Conservation (phyloP, 2,888 invertebrate species). For the Argyra leucocephala region DNA sequence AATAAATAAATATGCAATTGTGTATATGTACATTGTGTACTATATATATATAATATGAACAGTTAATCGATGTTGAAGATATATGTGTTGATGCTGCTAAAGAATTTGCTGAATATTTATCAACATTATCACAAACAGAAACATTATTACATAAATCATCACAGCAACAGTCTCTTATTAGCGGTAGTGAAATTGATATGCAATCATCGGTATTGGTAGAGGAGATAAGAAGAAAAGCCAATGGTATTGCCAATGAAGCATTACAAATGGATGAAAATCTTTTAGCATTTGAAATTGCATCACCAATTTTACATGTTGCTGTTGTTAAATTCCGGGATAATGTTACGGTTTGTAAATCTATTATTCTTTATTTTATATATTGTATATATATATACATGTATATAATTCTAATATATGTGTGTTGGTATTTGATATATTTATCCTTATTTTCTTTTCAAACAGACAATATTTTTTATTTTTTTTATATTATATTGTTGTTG, state of each 20-base stretch:
- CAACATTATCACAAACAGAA: conserved; percentile 16
- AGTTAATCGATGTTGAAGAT: conserved; percentile 42
- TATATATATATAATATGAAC: too few relatives aligned
- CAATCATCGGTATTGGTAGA: conserved; percentile 22
- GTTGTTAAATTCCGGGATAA: conserved; percentile 44
- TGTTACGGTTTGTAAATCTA: conserved; percentile 35
- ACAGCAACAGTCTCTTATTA: background rate
- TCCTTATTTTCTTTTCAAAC: too few relatives aligned
- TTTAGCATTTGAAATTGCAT: conserved; percentile 43
- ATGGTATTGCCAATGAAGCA: conserved; percentile 40
- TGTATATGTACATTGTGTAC: too few relatives aligned
- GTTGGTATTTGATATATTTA: too few relatives aligned
- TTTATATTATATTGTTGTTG: background rate
- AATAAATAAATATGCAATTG: too few relatives aligned
- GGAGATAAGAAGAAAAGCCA: conserved; percentile 39
- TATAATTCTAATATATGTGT: background rate
- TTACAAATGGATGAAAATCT: conserved; percentile 42
- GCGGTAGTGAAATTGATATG: background rate
- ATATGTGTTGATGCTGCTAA: conserved; percentile 40
- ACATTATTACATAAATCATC: background rate
- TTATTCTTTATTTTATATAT: background rate
- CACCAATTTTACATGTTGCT: conserved; percentile 42
- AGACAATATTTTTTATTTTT: too few relatives aligned
- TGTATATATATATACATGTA: background rate
- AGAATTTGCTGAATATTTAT: conserved; percentile 40